These are phyloP conservation scores for Crocidura indochinensis DNA, from an alignment of 2,797 vertebrate species.

Conservation along the genomic window DNA sequence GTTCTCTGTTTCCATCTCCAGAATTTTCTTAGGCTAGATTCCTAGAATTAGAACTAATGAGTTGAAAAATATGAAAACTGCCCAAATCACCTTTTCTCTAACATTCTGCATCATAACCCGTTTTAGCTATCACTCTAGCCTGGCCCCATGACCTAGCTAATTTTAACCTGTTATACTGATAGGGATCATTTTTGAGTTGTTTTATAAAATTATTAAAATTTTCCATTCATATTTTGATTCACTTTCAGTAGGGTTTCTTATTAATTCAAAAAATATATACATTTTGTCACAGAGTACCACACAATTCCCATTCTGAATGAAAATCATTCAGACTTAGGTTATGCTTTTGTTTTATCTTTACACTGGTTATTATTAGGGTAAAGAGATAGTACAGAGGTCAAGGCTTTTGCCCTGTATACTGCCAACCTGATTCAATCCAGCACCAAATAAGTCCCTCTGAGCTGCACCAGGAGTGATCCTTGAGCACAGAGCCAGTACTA, in stretches of 20 bases:
- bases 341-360: conserved; percentile 20
- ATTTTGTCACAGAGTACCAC: conserved; percentile 54
- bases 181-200: conserved; percentile 33
- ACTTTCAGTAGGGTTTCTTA: neutral
- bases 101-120: neutral
- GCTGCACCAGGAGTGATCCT: too few relatives aligned
- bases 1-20: neutral
- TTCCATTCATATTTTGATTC: conserved; percentile 62
- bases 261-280: conserved; percentile 59
- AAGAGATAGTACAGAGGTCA: too few relatives aligned
- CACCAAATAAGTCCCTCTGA: too few relatives aligned
- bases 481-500: too few relatives aligned
- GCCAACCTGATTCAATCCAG: too few relatives aligned
- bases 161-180: conserved; percentile 76
- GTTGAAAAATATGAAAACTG: conserved; percentile 18
- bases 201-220: conserved; percentile 56
- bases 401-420: too few relatives aligned
- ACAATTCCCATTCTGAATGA: conserved; percentile 7
- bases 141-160: conserved; percentile 13
- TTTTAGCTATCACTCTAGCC: neutral
- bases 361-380: too few relatives aligned
- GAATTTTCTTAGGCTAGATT: neutral
- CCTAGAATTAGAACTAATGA: conserved; percentile 19
- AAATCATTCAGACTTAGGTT: neutral
- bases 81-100: neutral